Percentiles rank a stretch among this genome's conserved stretches.
Conservation (phyloP, 2,113 vertebrate species). For the Capreolus pygargus region DNA sequence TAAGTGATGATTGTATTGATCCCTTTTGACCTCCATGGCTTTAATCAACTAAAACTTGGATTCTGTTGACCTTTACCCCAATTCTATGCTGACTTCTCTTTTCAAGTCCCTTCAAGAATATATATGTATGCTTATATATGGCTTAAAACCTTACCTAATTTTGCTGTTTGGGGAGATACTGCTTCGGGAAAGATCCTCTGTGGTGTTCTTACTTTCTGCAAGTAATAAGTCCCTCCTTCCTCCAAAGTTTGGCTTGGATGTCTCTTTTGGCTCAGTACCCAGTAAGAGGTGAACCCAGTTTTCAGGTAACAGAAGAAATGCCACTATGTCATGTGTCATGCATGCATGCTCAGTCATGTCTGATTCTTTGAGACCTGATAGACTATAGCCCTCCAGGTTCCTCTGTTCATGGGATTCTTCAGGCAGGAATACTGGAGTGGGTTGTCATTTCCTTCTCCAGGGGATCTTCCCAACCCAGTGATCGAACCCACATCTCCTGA, state of each 20-base stretch:
- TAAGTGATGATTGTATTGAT: not conserved
- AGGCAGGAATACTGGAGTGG: not conserved
- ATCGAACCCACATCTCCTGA: not conserved
- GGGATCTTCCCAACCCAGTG: not conserved
- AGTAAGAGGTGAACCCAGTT: not conserved
- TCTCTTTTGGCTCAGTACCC: not conserved
- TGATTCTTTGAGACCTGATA: not conserved
- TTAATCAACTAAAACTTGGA: not conserved
- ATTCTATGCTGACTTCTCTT: not conserved
- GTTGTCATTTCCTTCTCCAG: not conserved
- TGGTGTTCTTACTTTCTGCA: not conserved
- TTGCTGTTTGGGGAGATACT: not conserved
- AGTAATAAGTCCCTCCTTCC: not conserved
- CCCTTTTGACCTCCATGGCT: not conserved
- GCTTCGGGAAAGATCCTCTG: not conserved
- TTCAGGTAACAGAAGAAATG: not conserved
- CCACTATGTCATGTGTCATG: not conserved
- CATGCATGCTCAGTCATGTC: not conserved
- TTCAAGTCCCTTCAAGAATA: not conserved
- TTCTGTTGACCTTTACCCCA: not conserved
- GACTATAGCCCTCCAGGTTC: not conserved
- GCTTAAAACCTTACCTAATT: not conserved
- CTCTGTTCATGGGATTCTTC: not conserved
- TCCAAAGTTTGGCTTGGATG: not conserved
- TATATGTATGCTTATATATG: not conserved